These are phyloP conservation scores for Cantharis rustica DNA, from an alignment of 2,888 invertebrate genomes.

Conservation along the genomic window DNA sequence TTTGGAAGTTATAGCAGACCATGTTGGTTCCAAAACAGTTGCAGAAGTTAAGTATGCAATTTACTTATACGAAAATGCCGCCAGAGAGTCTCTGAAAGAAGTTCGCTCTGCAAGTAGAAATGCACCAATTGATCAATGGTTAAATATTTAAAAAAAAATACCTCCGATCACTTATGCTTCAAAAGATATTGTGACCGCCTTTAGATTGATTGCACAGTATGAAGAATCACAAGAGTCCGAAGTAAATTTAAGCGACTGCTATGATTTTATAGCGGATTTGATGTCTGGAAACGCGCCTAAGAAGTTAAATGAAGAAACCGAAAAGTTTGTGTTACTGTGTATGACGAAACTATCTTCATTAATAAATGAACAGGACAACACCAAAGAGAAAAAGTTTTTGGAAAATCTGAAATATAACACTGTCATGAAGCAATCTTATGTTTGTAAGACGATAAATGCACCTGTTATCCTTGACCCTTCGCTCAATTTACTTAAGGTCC, in stretches of 20 bases:
- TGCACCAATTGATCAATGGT: conserved; percentile 8
- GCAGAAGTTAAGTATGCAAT: conserved; percentile 3
- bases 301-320: neutral
- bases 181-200: neutral
- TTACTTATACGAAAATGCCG: neutral
- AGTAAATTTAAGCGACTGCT: conserved; percentile 9
- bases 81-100: neutral
- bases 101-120: neutral
- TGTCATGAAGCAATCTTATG: neutral
- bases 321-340: neutral
- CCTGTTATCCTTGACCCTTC: neutral
- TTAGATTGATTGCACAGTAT: conserved; percentile 7
- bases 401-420: neutral
- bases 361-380: neutral
- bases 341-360: neutral
- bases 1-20: neutral
- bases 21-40: neutral
- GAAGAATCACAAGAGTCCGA: neutral
- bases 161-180: neutral
- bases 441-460: neutral
- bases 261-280: conserved; percentile 1
- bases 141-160: neutral
- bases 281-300: conserved; percentile 4
- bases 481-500: conserved; percentile 7
- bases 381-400: neutral